Percentiles rank a stretch among this genome's conserved stretches.
These are phyloP conservation scores for Pediacus dermestoides DNA, from an alignment of 2,888 invertebrate genomes.

Conservation along the genomic window DNA sequence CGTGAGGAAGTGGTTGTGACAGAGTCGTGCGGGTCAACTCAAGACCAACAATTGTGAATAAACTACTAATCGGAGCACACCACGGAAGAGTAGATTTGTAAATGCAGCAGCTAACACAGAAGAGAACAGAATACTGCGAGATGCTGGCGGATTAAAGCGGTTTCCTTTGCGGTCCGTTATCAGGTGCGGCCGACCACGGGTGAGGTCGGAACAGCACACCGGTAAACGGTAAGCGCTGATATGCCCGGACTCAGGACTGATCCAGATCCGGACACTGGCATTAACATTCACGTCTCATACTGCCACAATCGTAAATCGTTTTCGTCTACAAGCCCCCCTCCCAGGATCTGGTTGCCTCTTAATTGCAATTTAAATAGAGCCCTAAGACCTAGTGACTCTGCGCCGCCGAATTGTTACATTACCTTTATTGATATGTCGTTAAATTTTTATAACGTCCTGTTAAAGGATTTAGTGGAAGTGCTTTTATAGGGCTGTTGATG, in stretches of 20 bases:
- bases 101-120: neutral
- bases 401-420: neutral
- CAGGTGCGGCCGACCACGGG: constrained; percentile 19
- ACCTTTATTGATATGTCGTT: constrained; percentile 3
- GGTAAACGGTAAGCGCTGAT: constrained; percentile 4
- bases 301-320: constrained; percentile 31
- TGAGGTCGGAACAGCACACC: constrained; percentile 12
- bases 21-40: neutral
- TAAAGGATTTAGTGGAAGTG: constrained; percentile 1
- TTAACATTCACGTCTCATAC: constrained; percentile 31
- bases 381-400: neutral
- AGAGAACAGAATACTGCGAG: neutral
- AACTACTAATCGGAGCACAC: no score
- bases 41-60: no score
- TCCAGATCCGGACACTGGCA: constrained; percentile 22
- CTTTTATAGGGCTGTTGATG: no score
- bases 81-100: neutral
- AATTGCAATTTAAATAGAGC: constrained; percentile 31
- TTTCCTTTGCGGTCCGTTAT: constrained; percentile 25
- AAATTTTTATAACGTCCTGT: constrained; percentile 3
- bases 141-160: constrained; percentile 13
- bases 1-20: neutral
- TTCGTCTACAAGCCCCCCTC: constrained; percentile 24
- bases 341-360: constrained; percentile 23
- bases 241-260: constrained; percentile 11